A percentile compares a stretch with the other conserved stretches of the same genome.
Evolutionary conservation across 1,140 invertebrate genomes (phyloP).

Genomic region (Acromyrmex charruanus): DNA sequence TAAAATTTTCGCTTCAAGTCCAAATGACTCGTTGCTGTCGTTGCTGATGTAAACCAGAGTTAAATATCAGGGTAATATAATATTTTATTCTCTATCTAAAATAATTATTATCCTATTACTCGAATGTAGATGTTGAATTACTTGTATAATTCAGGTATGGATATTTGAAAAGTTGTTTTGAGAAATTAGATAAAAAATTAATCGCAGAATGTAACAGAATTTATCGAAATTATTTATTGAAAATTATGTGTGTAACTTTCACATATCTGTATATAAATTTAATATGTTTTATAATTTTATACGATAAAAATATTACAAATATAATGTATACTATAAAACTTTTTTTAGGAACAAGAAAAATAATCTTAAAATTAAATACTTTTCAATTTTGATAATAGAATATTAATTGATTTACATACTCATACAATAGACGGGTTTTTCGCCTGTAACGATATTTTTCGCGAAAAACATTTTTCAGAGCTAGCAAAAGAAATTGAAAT

Average conservation of each 20-base stretch:
- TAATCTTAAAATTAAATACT: neutral
- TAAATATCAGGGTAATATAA: neutral
- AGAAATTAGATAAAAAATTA: neutral
- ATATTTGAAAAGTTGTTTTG: neutral
- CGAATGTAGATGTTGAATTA: too few relatives aligned
- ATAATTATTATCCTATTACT: too few relatives aligned
- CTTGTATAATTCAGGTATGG: neutral
- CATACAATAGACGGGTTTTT: neutral
- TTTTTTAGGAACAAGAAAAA: neutral
- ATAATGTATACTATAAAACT: neutral
- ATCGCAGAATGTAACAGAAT: neutral
- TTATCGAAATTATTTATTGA: neutral
- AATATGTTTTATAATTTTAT: neutral
- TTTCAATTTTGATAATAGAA: neutral
- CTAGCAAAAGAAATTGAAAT: neutral
- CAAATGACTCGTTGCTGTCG: too few relatives aligned
- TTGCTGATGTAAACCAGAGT: too few relatives aligned
- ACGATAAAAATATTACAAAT: neutral
- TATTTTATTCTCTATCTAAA: neutral
- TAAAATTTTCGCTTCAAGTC: too few relatives aligned
- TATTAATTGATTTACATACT: neutral
- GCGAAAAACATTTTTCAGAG: neutral
- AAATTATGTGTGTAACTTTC: neutral
- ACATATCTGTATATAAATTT: neutral
- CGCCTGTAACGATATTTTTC: neutral